phyloP scores from a whole-genome alignment of 2,113 vertebrate species.

The Phodopus roborovskii region DNA sequence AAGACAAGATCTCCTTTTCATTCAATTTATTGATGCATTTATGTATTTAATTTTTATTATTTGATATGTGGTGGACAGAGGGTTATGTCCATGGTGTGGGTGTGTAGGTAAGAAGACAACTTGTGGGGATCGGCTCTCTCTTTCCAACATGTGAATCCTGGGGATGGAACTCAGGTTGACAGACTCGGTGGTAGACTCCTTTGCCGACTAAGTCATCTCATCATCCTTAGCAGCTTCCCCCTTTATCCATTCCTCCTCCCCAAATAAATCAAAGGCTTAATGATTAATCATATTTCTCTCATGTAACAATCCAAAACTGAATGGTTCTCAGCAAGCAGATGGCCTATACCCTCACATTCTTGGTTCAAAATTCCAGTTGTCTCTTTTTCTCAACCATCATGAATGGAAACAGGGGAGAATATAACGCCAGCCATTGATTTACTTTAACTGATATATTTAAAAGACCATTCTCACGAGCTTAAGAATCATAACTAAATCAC shows the following conservation, averaged over 20 bases:
- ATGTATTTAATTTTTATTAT: background rate
- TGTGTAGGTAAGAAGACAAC: background rate
- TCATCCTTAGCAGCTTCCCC: background rate
- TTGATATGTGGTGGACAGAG: too few species aligned
- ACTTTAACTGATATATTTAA: background rate
- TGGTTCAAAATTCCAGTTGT: background rate
- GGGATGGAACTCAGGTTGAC: background rate
- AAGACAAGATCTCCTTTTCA: background rate
- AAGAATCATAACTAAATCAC: slow-evolving; percentile 3
- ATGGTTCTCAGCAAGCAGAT: background rate
- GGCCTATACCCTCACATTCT: background rate
- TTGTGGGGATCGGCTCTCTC: background rate
- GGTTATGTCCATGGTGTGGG: background rate
- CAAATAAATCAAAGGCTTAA: background rate
- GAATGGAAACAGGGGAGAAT: background rate
- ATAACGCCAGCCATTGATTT: background rate
- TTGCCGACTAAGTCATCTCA: background rate
- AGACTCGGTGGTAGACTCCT: background rate
- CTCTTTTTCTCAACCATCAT: background rate
- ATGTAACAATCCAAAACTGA: background rate
- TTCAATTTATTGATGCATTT: background rate
- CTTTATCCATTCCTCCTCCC: too few species aligned
- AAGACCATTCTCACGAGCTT: background rate
- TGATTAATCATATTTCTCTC: background rate
- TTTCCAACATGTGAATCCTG: background rate